Base-by-base conservation (phyloP, 2,113 vertebrate species). In the Eidolon helvum region DNA sequence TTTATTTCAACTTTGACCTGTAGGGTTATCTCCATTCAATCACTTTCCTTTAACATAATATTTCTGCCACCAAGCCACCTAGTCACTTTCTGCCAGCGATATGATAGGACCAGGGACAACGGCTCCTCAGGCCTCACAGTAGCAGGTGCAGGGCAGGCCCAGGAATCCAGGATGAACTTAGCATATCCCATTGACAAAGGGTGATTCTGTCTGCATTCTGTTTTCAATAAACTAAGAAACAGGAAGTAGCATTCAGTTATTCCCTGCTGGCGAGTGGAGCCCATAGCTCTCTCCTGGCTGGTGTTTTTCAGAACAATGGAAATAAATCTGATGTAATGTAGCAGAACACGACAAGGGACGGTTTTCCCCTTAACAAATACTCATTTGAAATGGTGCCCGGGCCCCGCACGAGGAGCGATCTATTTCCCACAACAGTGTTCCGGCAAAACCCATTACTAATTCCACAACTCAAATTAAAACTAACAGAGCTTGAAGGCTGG, bases 401-500 rank as follows among this genome's bases (percentile, higher is more conserved):
- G 94, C 97, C 98, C 97, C 55, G 80, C 97, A 95, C 96, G 77
- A 98, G 91, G 96, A 97, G 98, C 98, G 97, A 99, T 99, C 98
- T 98, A 98, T 99, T 98, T 98, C 98, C 97, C 97, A 98, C 97
- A 98, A 98, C 97, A 98, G 97, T 87, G 96, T 99, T 98, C 98
- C 98, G 97, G 97, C 98, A 98, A 98, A 99, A 98, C 98, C 98
- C 98, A 99, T 98, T 98, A 98, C 98, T 99, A 98, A 99, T 99
- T 99, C 98, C 97, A 97, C 97, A 98, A 98, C 98, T 98, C 98
- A 98, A 99, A 99, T 99, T 98, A 99, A 98, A 99, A 98, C 98
- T 98, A 99, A 98, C 98, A 98, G 98, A 99, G 98, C 98, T 98
- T 99, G 98, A 98, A 99, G 98, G 98, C 98, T 98, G 97, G 97